Base-by-base conservation (phyloP, 1,140 invertebrate genomes). In the Akabosia matsudoensis region DNA sequence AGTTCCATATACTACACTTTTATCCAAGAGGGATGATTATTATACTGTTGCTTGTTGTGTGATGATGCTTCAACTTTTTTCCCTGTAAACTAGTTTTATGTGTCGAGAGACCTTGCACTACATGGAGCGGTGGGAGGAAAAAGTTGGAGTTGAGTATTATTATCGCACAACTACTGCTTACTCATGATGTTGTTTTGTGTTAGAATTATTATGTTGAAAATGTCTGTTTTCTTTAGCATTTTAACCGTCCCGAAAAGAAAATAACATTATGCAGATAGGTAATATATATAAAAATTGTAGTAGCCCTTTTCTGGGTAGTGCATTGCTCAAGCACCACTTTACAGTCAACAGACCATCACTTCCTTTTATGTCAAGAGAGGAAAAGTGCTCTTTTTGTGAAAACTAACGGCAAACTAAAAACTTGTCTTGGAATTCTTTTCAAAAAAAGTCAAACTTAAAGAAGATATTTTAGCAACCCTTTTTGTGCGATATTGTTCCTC, bases 231-330 rank as follows among this genome's bases (percentile, higher is more conserved):
- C 30, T 31, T 10, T 22, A 67, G n/a, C 61, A 28, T 67, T 67
- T 28, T 10, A 13, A 30, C 24, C n/a, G 13, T 67, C 31, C 61
- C 31, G 28, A 67, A 67, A n/a, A 67, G 61, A 67, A 67, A 67
- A 67, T 67, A 67, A 67, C 61, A 67, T 67, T 67, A 67, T 67
- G 28, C 61, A 67, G n/a, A n/a, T n/a, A n/a, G n/a, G n/a, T n/a
- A n/a, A n/a, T n/a, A n/a, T n/a, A n/a, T n/a, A n/a, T n/a, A n/a
- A n/a, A n/a, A n/a, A n/a, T n/a, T n/a, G n/a, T n/a, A n/a, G n/a
- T 14, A 61, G 13, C 7, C 28, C 61, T 22, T 30, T 67, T 67
- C 31, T 67, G 31, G 61, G 30, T n/a, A n/a, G n/a, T 67, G 61
- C 61, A 67, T 67, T 7, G n/a, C n/a, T 67, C 61, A 67, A 67